Conservation (phyloP, 2,888 invertebrate genomes). For the Oligia latruncula region DNA sequence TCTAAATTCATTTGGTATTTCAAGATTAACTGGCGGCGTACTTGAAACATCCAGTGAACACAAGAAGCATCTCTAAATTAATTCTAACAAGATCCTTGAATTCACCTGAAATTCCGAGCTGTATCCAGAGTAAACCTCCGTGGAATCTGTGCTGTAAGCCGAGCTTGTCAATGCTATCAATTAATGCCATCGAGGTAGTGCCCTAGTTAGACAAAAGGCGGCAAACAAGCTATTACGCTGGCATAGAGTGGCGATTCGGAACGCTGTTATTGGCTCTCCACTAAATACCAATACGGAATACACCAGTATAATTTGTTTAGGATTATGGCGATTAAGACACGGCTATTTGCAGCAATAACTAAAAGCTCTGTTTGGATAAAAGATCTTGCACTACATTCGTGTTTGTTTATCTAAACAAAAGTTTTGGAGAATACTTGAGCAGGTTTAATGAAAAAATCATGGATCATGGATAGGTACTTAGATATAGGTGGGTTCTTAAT, state of each 20-base stretch:
- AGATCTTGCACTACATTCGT: conserved; percentile 6
- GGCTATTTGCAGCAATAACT: conserved; percentile 38
- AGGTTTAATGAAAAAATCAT: neutral
- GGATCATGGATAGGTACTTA: neutral
- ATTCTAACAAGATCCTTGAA: conserved; percentile 59
- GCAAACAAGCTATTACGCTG: conserved; percentile 78
- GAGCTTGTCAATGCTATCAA: conserved; percentile 84
- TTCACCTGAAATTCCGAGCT: conserved; percentile 66
- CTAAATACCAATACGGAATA: conserved; percentile 69
- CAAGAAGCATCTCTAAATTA: conserved; percentile 51
- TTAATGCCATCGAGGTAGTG: conserved; percentile 83
- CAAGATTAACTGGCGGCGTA: conserved; percentile 26
- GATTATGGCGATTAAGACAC: conserved; percentile 43
- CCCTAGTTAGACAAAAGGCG: conserved; percentile 83
- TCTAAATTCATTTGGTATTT: conserved; percentile 30
- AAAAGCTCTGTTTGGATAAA: conserved; percentile 29
- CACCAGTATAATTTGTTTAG: conserved; percentile 52
- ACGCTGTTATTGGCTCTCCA: conserved; percentile 71
- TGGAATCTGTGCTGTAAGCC: conserved; percentile 73
- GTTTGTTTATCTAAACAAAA: conserved; percentile 4
- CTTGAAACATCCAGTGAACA: conserved; percentile 36
- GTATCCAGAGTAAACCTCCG: conserved; percentile 62
- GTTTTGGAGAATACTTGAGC: conserved; percentile 3
- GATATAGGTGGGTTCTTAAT: neutral
- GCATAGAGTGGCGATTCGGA: conserved; percentile 72